A percentile compares a stretch with the other conserved stretches of the same genome.
Evolutionary conservation across 1,140 invertebrate species (phyloP).

Genomic region (Luehdorfia chinensis): DNA sequence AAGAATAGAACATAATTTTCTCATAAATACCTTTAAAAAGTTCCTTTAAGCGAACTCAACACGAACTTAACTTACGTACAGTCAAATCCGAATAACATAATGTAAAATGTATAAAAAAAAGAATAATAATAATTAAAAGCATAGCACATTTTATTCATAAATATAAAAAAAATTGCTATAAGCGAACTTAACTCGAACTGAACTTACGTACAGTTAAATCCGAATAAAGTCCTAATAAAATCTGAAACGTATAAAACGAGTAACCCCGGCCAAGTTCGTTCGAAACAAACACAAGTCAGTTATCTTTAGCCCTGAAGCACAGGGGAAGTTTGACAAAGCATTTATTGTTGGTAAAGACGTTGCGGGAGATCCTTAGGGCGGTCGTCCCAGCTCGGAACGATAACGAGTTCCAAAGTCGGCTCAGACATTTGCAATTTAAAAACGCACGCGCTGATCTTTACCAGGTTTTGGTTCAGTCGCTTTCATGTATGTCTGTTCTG

Average conservation of each 20-base stretch:
- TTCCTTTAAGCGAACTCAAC: too few relatives aligned
- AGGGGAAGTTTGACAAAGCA: conserved; percentile 66
- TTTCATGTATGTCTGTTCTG: too few relatives aligned
- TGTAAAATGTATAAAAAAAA: too few relatives aligned
- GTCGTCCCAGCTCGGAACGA: conserved; percentile 33
- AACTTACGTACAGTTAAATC: conserved; percentile 7
- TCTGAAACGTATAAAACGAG: conserved; percentile 36
- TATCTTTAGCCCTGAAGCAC: conserved; percentile 43
- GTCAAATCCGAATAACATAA: too few relatives aligned
- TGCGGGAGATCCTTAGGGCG: conserved; percentile 33
- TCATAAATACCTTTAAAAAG: too few relatives aligned
- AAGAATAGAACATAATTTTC: too few relatives aligned
- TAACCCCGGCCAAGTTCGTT: conserved; percentile 31
- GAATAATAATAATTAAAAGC: too few relatives aligned
- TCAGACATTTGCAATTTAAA: conserved; percentile 18
- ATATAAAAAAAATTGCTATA: conserved; percentile 17
- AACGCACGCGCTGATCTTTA: background rate
- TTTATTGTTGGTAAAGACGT: conserved; percentile 63
- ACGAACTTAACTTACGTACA: too few relatives aligned
- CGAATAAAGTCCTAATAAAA: conserved; percentile 28
- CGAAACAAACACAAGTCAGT: conserved; percentile 59
- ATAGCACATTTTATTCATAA: too few relatives aligned
- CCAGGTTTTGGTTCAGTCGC: too few relatives aligned
- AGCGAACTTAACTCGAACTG: conserved; percentile 25
- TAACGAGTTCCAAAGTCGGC: conserved; percentile 60